phyloP scores from a whole-genome alignment of 1,140 invertebrate genomes.

The Pissodes strobi region DNA sequence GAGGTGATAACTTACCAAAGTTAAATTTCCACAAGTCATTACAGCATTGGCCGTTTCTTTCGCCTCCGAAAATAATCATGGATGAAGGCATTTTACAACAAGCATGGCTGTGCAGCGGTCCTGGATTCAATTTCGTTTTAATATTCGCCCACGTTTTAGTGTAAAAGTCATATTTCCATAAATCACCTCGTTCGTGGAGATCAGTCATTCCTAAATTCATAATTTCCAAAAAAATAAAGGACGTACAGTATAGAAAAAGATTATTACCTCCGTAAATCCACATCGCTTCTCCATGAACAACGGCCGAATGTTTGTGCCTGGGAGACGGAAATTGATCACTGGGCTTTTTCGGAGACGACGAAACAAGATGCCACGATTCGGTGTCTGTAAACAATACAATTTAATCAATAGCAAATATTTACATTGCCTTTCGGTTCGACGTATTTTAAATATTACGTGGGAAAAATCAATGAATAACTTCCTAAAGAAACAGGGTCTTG shows the following conservation, averaged over 20 bases:
- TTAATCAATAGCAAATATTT: no score
- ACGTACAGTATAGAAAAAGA: no score
- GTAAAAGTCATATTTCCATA: constrained; percentile 78
- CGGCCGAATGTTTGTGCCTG: constrained; percentile 83
- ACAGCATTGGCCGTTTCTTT: constrained; percentile 70
- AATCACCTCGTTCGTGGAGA: constrained; percentile 77
- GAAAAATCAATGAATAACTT: no score
- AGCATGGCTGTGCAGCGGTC: constrained; percentile 80
- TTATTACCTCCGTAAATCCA: constrained; percentile 78
- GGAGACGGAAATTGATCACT: constrained; percentile 66
- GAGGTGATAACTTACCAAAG: constrained; percentile 79
- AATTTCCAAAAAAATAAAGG: no score
- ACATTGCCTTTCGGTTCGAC: no score
- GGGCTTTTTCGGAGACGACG: constrained; percentile 43
- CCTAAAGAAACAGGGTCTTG: no score
- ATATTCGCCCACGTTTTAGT: constrained; percentile 68
- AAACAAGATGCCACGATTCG: constrained; percentile 74
- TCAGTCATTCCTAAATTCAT: constrained; percentile 78
- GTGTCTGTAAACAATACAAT: constrained; percentile 62
- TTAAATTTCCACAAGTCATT: constrained; percentile 88
- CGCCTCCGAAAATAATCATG: constrained; percentile 85
- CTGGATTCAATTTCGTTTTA: constrained; percentile 71
- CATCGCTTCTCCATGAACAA: constrained; percentile 77
- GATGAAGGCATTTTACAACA: constrained; percentile 77
- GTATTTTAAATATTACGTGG: no score